Evolutionary conservation across 1,140 invertebrate species (phyloP).

Genomic region (Zophobas morio): DNA sequence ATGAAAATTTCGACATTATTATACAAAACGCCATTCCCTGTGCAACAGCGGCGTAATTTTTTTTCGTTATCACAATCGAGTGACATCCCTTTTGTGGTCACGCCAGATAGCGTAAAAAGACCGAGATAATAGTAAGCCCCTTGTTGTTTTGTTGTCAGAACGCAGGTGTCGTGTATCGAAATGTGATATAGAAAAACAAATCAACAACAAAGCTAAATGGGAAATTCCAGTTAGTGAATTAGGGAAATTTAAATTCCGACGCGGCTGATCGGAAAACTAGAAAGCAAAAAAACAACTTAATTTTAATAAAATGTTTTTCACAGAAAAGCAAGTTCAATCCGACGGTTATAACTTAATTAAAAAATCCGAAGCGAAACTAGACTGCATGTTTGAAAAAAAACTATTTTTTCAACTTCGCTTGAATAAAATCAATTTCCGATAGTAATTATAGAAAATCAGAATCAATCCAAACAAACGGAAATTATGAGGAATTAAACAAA

Average conservation of each 20-base stretch:
- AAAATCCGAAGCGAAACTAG: no score
- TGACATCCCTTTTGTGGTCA: constrained; percentile 32
- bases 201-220: constrained; percentile 8
- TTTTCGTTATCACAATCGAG: constrained; percentile 26
- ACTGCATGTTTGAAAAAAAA: no score
- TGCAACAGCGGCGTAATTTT: constrained; percentile 11
- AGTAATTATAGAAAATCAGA: no score
- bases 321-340: no score
- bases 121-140: constrained; percentile 26
- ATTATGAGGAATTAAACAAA: no score
- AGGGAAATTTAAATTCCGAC: constrained; percentile 2
- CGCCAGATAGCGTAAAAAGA: constrained; percentile 18
- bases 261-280: neutral
- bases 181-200: constrained; percentile 11
- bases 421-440: no score
- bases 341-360: no score
- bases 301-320: no score
- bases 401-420: no score
- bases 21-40: neutral
- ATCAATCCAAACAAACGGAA: no score
- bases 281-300: no score
- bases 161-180: constrained; percentile 18
- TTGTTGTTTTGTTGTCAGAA: constrained; percentile 26
- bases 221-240: constrained; percentile 4
- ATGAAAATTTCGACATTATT: constrained; percentile 6